A percentile compares a stretch with the other conserved stretches of the same genome.
These are phyloP conservation scores for Zaprionus capensis DNA, from an alignment of 1,140 invertebrate species.

Conservation along the genomic window DNA sequence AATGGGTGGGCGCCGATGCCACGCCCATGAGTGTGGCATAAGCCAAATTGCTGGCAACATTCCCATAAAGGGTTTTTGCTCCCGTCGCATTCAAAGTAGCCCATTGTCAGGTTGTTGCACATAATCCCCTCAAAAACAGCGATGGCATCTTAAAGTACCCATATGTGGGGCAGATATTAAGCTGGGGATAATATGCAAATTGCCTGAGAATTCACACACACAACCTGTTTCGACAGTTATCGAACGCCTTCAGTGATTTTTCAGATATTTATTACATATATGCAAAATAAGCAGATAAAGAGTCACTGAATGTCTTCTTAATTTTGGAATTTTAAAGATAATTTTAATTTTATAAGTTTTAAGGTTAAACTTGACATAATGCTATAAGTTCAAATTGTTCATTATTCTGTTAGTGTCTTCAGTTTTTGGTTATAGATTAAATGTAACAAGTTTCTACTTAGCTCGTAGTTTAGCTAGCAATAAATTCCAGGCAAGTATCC, in stretches of 20 bases:
- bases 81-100: not conserved
- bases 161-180: not conserved
- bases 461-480: conserved; percentile 10
- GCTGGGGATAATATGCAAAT: not conserved
- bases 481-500: conserved; percentile 34
- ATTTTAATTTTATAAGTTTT: not conserved
- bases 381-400: not conserved
- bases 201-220: not conserved
- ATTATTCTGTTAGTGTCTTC: not conserved
- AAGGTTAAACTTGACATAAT: not conserved
- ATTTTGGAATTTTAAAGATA: not conserved
- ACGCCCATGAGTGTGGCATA: conserved; percentile 31
- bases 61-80: conserved; percentile 11
- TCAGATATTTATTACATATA: not conserved
- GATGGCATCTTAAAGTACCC: not conserved
- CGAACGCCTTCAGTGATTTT: not conserved
- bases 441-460: conserved; percentile 16
- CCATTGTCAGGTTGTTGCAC: conserved; percentile 6
- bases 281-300: not conserved
- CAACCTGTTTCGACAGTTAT: not conserved
- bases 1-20: conserved; percentile 31
- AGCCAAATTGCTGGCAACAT: conserved; percentile 17
- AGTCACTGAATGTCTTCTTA: not conserved
- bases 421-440: conserved; percentile 4
- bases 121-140: conserved; percentile 6